Evolutionary conservation across 1,140 invertebrate species (phyloP), one percentile per base, ranked within the genome.

Genomic region (Olivierus martensii): DNA sequence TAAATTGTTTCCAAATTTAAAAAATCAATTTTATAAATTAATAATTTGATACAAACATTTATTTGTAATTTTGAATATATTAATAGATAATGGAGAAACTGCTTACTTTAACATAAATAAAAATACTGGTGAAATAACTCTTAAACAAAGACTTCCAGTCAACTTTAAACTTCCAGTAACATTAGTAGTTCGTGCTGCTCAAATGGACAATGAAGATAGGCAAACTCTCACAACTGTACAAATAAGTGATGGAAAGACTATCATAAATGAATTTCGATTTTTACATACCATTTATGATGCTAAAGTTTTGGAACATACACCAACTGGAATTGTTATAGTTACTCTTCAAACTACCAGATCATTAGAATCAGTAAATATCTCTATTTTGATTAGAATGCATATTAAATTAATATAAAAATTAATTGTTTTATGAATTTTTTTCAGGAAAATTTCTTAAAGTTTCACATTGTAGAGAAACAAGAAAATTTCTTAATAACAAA

Each of bases 171-270:
- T 80, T 54, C 81, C 84, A 1, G 73, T 80, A 7, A 87, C 84
- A 2, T 69, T 88, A 9, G 83, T 88, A 17, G 76, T 89, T 2
- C 67, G 87, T 79, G 85, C 86, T 15, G 84, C 82, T 1, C 87
- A 92, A 68, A 73, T 81, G 45, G 86, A 93, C 67, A 92, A 93
- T 72, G 71, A 79, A 0, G 89, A 92, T 70, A 76, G 87, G 39
- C 91, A 87, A 65, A 82, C 87, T 3, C 68, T 90, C 50, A 81
- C 85, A 5, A 90, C 87, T 1, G 70, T 91, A 36, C 78, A 83
- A 49, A 38, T 64, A 1, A 74, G 73, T 12, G 68, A 74, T 60
- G 63, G 35, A 59, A 63, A 52, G 60, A 67, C 71, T 69, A 66
- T 62, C 63, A 74, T 51, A 61, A 70, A 54, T 71, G 46, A 75